Evolutionary conservation across 2,888 invertebrate genomes (phyloP).

Genomic region (Pheosia tremula): DNA sequence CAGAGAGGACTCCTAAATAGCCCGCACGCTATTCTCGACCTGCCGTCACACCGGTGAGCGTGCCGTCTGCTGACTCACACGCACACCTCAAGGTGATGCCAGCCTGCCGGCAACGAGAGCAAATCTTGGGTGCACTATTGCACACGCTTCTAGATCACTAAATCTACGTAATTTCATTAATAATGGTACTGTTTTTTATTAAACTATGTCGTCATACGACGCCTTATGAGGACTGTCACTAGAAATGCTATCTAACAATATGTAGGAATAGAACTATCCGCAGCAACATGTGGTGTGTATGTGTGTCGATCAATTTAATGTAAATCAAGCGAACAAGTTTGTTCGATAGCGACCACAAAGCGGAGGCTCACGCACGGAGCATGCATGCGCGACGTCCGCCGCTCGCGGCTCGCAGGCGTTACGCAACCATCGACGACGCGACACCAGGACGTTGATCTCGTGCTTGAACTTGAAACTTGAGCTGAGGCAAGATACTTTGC

Average conservation of each 20-base stretch:
- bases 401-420: slow-evolving; percentile 53
- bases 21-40: slow-evolving; percentile 79
- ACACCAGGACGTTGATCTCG: slow-evolving; percentile 73
- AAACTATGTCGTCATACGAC: not conserved
- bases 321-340: slow-evolving; percentile 41
- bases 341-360: slow-evolving; percentile 43
- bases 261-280: not conserved
- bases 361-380: slow-evolving; percentile 48
- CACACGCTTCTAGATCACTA: slow-evolving; percentile 34
- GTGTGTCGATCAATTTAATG: slow-evolving; percentile 29
- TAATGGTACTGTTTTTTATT: slow-evolving; percentile 14
- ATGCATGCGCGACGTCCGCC: slow-evolving; percentile 52
- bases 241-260: not conserved
- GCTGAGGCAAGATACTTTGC: slow-evolving; percentile 9
- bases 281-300: slow-evolving; percentile 17
- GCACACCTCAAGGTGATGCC: slow-evolving; percentile 77
- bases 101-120: slow-evolving; percentile 46
- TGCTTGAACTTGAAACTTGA: slow-evolving; percentile 66
- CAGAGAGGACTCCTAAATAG: slow-evolving; percentile 81
- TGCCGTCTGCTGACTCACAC: slow-evolving; percentile 78
- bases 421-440: slow-evolving; percentile 52
- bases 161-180: slow-evolving; percentile 20
- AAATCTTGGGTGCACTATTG: slow-evolving; percentile 24
- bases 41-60: slow-evolving; percentile 78
- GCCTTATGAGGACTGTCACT: not conserved